Evolutionary conservation across 1,140 invertebrate genomes (phyloP).

Genomic region (Tetramorium simillimum): DNA sequence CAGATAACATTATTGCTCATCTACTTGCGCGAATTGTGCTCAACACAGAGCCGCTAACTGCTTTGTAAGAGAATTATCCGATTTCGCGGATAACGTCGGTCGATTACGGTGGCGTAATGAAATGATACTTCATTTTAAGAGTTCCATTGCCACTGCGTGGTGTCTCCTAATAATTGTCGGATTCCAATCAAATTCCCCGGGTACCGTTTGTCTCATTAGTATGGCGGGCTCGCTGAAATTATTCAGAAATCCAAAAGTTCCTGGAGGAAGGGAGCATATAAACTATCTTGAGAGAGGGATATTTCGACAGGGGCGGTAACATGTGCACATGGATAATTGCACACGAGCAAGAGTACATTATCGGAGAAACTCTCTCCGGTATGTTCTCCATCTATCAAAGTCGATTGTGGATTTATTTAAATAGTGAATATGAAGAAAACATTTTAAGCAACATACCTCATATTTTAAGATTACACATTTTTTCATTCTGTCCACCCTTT

Average conservation of each 20-base stretch:
- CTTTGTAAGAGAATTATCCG: conserved; percentile 12
- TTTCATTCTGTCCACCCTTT: not conserved
- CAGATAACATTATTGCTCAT: not conserved
- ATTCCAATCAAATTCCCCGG: conserved; percentile 39
- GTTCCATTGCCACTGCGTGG: conserved; percentile 21
- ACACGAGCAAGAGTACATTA: not conserved
- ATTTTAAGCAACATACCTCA: not conserved
- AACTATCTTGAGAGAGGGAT: not conserved
- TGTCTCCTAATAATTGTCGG: conserved; percentile 46
- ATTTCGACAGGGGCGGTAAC: not conserved
- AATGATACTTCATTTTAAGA: conserved; percentile 38
- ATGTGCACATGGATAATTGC: conserved; percentile 56
- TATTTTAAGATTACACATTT: not conserved
- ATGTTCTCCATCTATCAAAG: not conserved
- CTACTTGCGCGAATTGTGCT: not conserved
- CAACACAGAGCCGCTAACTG: not conserved
- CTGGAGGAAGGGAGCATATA: not conserved
- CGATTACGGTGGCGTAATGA: conserved; percentile 22
- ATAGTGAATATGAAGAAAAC: not conserved
- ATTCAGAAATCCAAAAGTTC: conserved; percentile 27
- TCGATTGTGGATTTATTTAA: conserved; percentile 24
- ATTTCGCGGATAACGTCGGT: not conserved
- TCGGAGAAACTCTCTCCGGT: not conserved
- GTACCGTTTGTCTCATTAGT: conserved; percentile 36
- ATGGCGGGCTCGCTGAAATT: conserved; percentile 16